Percentiles rank a stretch among this genome's conserved stretches.
These are phyloP conservation scores for Centropyge bicolor DNA, from an alignment of 2,797 vertebrate genomes.

Conservation along the genomic window DNA sequence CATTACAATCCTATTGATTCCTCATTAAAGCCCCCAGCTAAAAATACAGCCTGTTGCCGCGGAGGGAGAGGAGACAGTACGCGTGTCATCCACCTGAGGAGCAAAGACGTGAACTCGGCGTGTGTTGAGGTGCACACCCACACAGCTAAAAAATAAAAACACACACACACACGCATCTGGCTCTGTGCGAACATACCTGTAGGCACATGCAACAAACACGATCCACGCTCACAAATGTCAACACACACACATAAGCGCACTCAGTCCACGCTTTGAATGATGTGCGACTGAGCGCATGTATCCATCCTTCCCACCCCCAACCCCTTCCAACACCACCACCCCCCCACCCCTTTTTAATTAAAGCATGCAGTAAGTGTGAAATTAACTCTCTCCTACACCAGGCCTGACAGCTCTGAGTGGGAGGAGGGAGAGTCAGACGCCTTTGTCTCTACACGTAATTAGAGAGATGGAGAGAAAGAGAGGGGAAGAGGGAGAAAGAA, in stretches of 20 bases:
- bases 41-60: slow-evolving; percentile 71
- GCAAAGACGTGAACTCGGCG: slow-evolving; percentile 43
- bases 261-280: slow-evolving; percentile 65
- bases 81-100: slow-evolving; percentile 61
- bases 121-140: slow-evolving; percentile 31
- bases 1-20: slow-evolving; percentile 79
- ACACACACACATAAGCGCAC: slow-evolving; percentile 43
- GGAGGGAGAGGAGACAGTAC: slow-evolving; percentile 39
- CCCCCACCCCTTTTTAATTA: slow-evolving; percentile 86
- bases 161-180: slow-evolving; percentile 39
- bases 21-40: slow-evolving; percentile 72
- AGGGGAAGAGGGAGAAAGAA: slow-evolving; percentile 68
- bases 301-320: slow-evolving; percentile 50
- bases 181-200: slow-evolving; percentile 44
- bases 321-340: slow-evolving; percentile 56
- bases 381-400: slow-evolving; percentile 88
- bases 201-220: slow-evolving; percentile 49
- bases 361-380: slow-evolving; percentile 90
- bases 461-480: slow-evolving; percentile 80
- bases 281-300: slow-evolving; percentile 67
- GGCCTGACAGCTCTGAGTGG: slow-evolving; percentile 86
- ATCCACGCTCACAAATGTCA: slow-evolving; percentile 48
- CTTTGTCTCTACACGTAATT: slow-evolving; percentile 87
- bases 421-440: slow-evolving; percentile 84
- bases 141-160: slow-evolving; percentile 49